phyloP scores from a whole-genome alignment of 2,113 vertebrate genomes.

The Sinocyclocheilus rhinocerous region DNA sequence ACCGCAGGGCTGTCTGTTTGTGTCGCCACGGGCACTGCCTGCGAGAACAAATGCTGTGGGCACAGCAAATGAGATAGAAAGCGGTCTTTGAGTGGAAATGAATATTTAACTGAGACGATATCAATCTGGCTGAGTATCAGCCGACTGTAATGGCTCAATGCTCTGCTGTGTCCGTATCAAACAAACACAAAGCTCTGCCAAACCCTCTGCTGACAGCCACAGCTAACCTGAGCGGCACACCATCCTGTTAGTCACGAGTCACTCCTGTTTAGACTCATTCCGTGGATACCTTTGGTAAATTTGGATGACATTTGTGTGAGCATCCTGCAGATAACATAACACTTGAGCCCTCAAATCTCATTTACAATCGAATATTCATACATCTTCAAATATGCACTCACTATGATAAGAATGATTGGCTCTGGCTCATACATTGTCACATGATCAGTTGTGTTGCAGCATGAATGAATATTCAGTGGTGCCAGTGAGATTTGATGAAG shows the following conservation, averaged over 20 bases:
- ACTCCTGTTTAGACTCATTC: constrained; percentile 38
- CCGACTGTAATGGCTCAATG: constrained; percentile 9
- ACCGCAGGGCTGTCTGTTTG: neutral
- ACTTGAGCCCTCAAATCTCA: neutral
- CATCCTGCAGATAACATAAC: neutral
- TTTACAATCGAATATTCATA: neutral
- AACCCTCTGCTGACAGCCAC: neutral
- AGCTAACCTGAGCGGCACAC: neutral
- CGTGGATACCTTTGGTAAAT: constrained; percentile 38
- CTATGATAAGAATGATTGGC: neutral
- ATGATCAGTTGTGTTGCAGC: neutral
- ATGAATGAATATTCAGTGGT: neutral
- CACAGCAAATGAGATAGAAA: constrained; percentile 23
- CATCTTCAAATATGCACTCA: neutral
- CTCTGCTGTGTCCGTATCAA: neutral
- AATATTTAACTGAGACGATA: constrained; percentile 29
- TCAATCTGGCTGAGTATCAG: constrained; percentile 1
- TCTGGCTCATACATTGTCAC: neutral
- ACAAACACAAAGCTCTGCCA: neutral
- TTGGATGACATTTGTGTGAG: constrained; percentile 4
- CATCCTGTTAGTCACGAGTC: constrained; percentile 49
- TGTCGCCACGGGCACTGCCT: neutral
- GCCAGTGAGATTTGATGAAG: neutral
- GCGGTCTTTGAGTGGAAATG: neutral
- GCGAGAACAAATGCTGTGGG: constrained; percentile 2